Conservation (phyloP, 2,888 invertebrate species). For the Pardosa pseudoannulata region DNA sequence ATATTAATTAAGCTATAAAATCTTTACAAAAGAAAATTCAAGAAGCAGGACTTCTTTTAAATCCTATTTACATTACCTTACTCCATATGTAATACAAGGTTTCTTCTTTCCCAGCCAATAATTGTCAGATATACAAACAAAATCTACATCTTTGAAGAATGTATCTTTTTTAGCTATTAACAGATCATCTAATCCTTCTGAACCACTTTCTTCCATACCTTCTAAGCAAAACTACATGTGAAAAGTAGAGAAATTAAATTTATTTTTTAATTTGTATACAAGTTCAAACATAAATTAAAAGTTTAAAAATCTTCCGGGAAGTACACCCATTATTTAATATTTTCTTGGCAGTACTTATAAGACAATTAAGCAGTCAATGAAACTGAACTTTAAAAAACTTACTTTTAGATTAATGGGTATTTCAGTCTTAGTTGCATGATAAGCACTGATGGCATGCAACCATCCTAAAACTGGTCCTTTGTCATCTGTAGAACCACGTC, state of each 20-base stretch:
- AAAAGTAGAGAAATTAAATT: background rate
- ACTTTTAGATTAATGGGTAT: slow-evolving; percentile 83
- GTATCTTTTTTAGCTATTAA: slow-evolving; percentile 84
- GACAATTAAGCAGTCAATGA: too few relatives aligned
- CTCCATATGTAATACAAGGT: slow-evolving; percentile 97
- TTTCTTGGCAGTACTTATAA: too few relatives aligned
- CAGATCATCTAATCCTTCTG: slow-evolving; percentile 94
- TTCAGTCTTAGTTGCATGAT: slow-evolving; percentile 84
- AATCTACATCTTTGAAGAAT: slow-evolving; percentile 90
- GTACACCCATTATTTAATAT: too few relatives aligned
- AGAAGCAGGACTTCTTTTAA: too few relatives aligned
- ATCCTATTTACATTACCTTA: slow-evolving; percentile 83
- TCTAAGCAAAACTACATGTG: slow-evolving; percentile 89
- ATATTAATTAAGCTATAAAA: too few relatives aligned
- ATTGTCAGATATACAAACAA: slow-evolving; percentile 98
- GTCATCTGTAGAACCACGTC: slow-evolving; percentile 94
- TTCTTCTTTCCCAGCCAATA: slow-evolving; percentile 98
- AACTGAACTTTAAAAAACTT: too few relatives aligned
- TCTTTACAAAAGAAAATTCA: too few relatives aligned
- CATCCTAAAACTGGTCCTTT: slow-evolving; percentile 95
- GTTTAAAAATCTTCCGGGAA: too few relatives aligned
- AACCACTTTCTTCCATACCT: slow-evolving; percentile 99
- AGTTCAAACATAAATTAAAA: too few relatives aligned
- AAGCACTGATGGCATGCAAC: slow-evolving; percentile 95
- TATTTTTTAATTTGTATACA: too few relatives aligned